phyloP scores from a whole-genome alignment of 1,140 invertebrate genomes.

The Drosophila malerkotliana region DNA sequence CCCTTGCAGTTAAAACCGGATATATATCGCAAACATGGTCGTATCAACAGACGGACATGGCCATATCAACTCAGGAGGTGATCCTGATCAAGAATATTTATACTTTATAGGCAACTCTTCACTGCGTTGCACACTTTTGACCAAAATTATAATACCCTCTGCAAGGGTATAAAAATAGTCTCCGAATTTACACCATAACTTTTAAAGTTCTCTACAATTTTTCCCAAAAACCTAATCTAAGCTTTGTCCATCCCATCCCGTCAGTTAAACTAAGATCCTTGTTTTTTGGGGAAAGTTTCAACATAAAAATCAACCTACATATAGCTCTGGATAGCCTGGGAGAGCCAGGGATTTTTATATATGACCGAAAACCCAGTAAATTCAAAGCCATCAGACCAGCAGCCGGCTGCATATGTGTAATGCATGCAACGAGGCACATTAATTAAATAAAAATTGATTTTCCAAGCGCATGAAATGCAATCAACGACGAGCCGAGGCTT shows the following conservation, averaged over 20 bases:
- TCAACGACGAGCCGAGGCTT: slow-evolving; percentile 61
- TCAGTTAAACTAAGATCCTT: background rate
- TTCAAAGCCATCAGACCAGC: background rate
- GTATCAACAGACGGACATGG: no score
- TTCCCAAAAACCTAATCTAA: slow-evolving; percentile 19
- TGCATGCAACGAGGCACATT: slow-evolving; percentile 74
- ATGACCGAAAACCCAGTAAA: background rate
- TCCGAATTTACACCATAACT: no score
- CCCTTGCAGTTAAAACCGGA: no score
- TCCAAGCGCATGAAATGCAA: slow-evolving; percentile 78
- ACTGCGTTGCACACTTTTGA: no score
- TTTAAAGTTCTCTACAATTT: background rate
- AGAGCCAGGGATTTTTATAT: background rate
- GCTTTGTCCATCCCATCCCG: background rate
- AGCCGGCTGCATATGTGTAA: slow-evolving; percentile 31
- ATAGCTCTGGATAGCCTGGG: background rate
- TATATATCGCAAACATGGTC: no score
- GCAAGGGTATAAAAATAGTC: no score
- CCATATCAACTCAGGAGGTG: no score
- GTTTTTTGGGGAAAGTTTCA: background rate
- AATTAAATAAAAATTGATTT: slow-evolving; percentile 82
- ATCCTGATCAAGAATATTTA: no score
- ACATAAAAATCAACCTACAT: slow-evolving; percentile 8
- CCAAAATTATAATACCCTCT: no score
- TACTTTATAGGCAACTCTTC: no score